Percentiles rank a stretch among this genome's conserved stretches.
These are phyloP conservation scores for Chrysolina americana DNA, from an alignment of 2,888 invertebrate species.

Conservation along the genomic window DNA sequence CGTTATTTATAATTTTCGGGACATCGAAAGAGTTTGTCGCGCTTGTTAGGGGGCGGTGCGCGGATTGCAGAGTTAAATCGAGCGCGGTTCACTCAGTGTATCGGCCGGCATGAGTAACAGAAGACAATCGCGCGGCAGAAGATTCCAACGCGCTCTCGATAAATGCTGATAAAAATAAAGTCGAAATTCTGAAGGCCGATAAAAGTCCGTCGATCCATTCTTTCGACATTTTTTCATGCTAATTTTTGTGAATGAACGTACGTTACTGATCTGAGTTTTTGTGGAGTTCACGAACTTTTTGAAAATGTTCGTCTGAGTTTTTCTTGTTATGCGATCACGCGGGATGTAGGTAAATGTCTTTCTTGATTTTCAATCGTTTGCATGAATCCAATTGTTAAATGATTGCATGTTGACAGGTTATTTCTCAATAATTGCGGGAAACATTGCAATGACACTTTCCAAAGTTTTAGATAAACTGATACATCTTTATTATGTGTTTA, in stretches of 20 bases:
- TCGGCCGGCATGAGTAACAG: constrained; percentile 24
- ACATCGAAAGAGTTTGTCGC: constrained; percentile 3
- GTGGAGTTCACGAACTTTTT: background rate
- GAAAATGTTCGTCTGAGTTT: background rate
- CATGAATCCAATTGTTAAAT: background rate
- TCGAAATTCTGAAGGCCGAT: background rate
- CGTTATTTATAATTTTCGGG: constrained; percentile 17
- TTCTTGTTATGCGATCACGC: background rate
- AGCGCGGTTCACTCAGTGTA: constrained; percentile 23
- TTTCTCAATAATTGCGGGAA: too few species aligned
- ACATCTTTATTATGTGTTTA: too few species aligned
- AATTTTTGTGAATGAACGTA: background rate
- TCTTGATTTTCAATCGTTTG: background rate
- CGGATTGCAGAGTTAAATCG: constrained; percentile 25
- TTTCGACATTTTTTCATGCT: background rate
- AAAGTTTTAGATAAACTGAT: too few species aligned
- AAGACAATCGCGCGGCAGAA: constrained; percentile 29
- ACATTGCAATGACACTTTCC: too few species aligned
- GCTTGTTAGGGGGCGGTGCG: constrained; percentile 21
- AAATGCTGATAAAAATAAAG: background rate
- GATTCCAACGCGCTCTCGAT: constrained; percentile 15
- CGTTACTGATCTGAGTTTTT: background rate
- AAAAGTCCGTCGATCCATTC: background rate
- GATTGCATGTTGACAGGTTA: too few species aligned
- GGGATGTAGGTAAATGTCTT: background rate